Conservation (phyloP, 2,797 vertebrate species). For the Picus viridis region DNA sequence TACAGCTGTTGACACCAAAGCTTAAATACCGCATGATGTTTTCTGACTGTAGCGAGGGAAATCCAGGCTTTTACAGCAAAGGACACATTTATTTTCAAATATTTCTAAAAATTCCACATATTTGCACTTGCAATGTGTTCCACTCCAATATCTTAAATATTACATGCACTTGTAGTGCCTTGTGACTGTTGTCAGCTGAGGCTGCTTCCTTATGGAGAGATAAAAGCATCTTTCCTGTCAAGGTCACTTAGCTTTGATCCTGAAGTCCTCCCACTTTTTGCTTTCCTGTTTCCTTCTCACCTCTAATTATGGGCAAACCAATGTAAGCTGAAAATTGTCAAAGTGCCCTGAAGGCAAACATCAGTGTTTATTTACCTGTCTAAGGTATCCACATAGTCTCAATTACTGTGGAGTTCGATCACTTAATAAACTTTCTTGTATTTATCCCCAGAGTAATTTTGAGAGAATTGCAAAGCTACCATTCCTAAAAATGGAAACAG, state of each 20-base stretch:
- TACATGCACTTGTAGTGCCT: background rate
- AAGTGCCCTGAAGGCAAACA: conserved; percentile 3
- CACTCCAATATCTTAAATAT: background rate
- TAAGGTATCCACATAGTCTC: background rate
- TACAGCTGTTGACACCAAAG: background rate
- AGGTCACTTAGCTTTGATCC: conserved; percentile 45
- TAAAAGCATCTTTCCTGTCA: conserved; percentile 30
- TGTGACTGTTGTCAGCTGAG: background rate
- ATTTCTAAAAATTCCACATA: background rate
- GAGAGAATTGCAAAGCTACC: background rate
- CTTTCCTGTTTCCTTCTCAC: background rate
- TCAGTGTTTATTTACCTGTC: conserved; percentile 4
- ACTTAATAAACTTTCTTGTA: background rate
- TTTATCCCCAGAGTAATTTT: background rate
- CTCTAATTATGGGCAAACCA: conserved; percentile 14
- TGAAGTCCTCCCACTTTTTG: background rate
- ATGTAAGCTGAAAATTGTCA: conserved; percentile 30
- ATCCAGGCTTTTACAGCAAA: background rate
- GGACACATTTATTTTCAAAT: background rate
- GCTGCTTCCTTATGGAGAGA: background rate
- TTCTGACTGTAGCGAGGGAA: background rate
- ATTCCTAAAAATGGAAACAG: background rate
- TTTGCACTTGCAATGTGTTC: background rate
- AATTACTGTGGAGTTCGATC: background rate
- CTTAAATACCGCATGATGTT: background rate